Conservation (phyloP, 2,888 invertebrate genomes). For the Beris morrisii region DNA sequence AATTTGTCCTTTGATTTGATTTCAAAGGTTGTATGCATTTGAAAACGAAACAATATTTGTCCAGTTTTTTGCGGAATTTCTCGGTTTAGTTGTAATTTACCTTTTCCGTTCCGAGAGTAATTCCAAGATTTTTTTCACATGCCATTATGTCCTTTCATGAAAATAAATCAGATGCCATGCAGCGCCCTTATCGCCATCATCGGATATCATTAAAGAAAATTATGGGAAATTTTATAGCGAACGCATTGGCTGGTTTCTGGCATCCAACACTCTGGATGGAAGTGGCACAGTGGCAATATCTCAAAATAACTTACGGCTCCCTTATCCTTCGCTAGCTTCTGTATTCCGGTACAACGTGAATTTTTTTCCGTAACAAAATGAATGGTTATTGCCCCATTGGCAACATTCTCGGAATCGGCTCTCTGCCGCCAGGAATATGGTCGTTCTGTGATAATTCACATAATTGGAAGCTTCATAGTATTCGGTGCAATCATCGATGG, state of each 20-base stretch:
- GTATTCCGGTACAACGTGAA: background rate
- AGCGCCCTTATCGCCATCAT: conserved; percentile 25
- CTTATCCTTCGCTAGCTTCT: conserved; percentile 13
- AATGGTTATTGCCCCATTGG: conserved; percentile 21
- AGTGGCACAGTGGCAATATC: conserved; percentile 12
- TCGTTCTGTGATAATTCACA: too few species aligned
- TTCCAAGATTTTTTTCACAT: too few species aligned
- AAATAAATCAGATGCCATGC: conserved; percentile 21
- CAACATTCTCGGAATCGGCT: too few species aligned
- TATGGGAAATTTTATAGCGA: conserved; percentile 27
- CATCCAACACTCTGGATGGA: conserved; percentile 7
- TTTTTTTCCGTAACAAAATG: conserved; percentile 20
- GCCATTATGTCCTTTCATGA: conserved; percentile 12
- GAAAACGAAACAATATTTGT: too few species aligned
- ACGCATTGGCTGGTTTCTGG: conserved; percentile 19
- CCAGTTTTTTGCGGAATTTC: too few species aligned
- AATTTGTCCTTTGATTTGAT: too few species aligned
- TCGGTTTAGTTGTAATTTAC: too few species aligned
- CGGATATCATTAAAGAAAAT: conserved; percentile 32
- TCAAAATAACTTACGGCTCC: conserved; percentile 26
- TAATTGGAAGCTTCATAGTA: too few species aligned
- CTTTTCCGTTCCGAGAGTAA: too few species aligned
- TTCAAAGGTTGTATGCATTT: too few species aligned
- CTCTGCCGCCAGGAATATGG: too few species aligned
- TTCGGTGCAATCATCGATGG: background rate